Base-by-base conservation (phyloP, 2,113 vertebrate species). In the Stegostoma tigrinum region DNA sequence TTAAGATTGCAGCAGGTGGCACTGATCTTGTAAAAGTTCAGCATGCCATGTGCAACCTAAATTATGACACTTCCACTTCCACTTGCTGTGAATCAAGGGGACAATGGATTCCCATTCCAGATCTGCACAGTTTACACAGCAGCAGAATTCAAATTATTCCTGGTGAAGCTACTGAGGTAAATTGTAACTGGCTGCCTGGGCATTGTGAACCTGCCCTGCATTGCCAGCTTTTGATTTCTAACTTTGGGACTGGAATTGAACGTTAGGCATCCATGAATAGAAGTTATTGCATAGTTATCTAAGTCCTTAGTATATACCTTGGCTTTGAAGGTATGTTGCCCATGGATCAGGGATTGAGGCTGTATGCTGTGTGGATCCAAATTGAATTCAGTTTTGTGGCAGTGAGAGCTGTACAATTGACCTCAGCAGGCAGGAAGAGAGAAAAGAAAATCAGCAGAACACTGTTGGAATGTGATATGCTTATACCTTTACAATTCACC, bases 11-110 rank as follows among this genome's bases (percentile, higher is more conserved):
- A 94, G 64, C 64, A 94, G 91, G 21, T 94, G 91, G 91, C 91
- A 94, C 91, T 94, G 91, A 66, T 66, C 68, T 94, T 70, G 91
- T 94, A 21, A 38, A 68, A 42, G 61, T 94, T 94, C n/a, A 67
- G 8, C 24, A 3, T 94, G 91, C 70, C 64, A 94, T 24, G 17
- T 23, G n/a, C 34, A 94, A 45, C 66, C 38, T 45, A 68, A 94
- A 24, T 94, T 45, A 38, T 21, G 5, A 67, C 34, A 12, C 45
- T 45, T 38, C n/a, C 38, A 68, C 8, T 94, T 21, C n/a, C 38
- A 68, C 8, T 94, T 21, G 91, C 42, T 48, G 21, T 23, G n/a
- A 34, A 61, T 30, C 52, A 64, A 61, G 23, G 27, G 34, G 5
- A 21, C 52, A 34, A 15, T 52, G 64, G 48, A 12, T 61, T 61